phyloP scores from a whole-genome alignment of 2,888 invertebrate genomes.

The Agrochola macilenta region DNA sequence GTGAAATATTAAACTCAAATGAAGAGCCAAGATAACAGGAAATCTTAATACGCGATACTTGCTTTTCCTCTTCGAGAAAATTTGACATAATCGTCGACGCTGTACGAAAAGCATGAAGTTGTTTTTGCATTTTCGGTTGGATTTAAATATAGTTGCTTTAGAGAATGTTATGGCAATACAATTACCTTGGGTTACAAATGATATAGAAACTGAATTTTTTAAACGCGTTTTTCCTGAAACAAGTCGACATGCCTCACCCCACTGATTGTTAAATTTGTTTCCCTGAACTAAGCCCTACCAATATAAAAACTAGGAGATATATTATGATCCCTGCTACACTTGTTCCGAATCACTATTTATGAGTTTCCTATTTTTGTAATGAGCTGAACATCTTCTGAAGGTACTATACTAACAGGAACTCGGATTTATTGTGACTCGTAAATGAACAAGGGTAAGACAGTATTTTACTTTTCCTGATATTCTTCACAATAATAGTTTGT shows the following conservation, averaged over 20 bases:
- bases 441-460: slow-evolving; percentile 29
- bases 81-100: background rate
- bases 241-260: background rate
- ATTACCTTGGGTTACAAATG: background rate
- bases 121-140: background rate
- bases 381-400: slow-evolving; percentile 16
- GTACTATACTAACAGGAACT: slow-evolving; percentile 14
- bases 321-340: slow-evolving; percentile 24
- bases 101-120: background rate
- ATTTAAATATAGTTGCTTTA: background rate
- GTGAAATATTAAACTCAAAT: slow-evolving; percentile 17
- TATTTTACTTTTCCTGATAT: background rate
- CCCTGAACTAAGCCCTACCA: background rate
- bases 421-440: slow-evolving; percentile 32
- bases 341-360: slow-evolving; percentile 41
- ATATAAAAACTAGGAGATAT: slow-evolving; percentile 18
- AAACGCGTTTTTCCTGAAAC: background rate
- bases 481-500: background rate
- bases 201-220: background rate
- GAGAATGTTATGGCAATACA: background rate
- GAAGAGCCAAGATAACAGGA: background rate
- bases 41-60: too few relatives aligned
- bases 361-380: slow-evolving; percentile 28
- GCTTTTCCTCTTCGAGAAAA: background rate
- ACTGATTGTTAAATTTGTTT: slow-evolving; percentile 10